phyloP scores from a whole-genome alignment of 2,113 vertebrate genomes.

The Cheirogaleus medius region DNA sequence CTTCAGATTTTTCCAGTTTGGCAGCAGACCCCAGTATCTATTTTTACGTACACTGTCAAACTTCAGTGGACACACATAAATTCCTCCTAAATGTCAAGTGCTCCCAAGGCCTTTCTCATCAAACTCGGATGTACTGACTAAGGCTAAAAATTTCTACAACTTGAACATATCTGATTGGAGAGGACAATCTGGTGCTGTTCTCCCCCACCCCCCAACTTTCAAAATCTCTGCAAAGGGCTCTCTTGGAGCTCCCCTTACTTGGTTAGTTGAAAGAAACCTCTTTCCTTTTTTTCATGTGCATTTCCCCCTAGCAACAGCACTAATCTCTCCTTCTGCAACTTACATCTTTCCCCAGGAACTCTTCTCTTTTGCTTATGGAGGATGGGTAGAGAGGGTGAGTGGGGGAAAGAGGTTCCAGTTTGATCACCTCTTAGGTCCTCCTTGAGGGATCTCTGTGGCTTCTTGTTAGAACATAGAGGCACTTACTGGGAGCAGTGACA shows the following conservation, averaged over 20 bases:
- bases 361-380: background rate
- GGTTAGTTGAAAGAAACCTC: background rate
- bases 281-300: background rate
- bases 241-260: background rate
- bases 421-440: background rate
- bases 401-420: background rate
- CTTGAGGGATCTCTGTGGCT: background rate
- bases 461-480: background rate
- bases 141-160: constrained; percentile 12
- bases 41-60: constrained; percentile 62
- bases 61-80: constrained; percentile 51
- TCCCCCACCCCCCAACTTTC: background rate
- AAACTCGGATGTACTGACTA: background rate
- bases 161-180: background rate
- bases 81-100: constrained; percentile 64
- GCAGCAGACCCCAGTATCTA: constrained; percentile 37
- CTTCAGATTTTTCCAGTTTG: constrained; percentile 26
- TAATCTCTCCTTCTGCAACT: background rate
- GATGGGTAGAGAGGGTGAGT: background rate
- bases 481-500: background rate
- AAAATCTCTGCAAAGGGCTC: background rate
- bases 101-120: constrained; percentile 49
- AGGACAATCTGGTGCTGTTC: background rate
- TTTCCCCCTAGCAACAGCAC: no score
- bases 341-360: background rate